Evolutionary conservation across 2,888 invertebrate species (phyloP), one percentile per base, ranked within the genome.

Genomic region (Ennomos erosarius): DNA sequence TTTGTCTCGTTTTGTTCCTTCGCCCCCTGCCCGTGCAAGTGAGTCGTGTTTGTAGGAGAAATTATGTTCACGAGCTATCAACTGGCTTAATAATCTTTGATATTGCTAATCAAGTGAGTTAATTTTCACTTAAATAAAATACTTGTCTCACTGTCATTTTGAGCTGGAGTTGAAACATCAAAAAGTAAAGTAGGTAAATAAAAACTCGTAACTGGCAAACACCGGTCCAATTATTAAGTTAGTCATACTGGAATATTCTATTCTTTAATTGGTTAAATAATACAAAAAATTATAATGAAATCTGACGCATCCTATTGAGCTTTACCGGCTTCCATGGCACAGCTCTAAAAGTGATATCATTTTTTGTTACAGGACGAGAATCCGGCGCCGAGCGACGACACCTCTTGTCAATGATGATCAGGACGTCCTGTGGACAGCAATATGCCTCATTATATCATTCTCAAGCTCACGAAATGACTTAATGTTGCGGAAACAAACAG

Each of bases 391-490:
- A 62, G 57, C 13, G 71, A 69, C 10, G 72, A 73, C 42, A 69
- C 63, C 59, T 72, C 63, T 40, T 68, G 64, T 43, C 73, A 75
- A 54, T 81, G 73, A 79, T 26, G 10, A 26, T 26, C 26, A 26
- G 26, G 53, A 51, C 36, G 40, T 39, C 46, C 38, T 46, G 42
- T 11, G 33, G 16, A 54, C 55, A 43, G 50, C 47, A 48, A 51
- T 49, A 43, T 42, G 49, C 42, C 42, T 54, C 50, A 50, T 49
- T 57, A 54, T 46, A 46, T 46, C 45, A 59, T 51, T 50, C 16
- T 43, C 42, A 51, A 51, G 43, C 40, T 73, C 62, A 73, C 74
- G 67, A 71, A 67, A 76, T 74, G 78, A 81, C 80, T 80, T 76
- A 80, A 76, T 64, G 68, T 72, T 74, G 70, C 70, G 69, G 64